These are phyloP conservation scores for Penelope pileata DNA, from an alignment of 2,113 vertebrate species.

Conservation along the genomic window DNA sequence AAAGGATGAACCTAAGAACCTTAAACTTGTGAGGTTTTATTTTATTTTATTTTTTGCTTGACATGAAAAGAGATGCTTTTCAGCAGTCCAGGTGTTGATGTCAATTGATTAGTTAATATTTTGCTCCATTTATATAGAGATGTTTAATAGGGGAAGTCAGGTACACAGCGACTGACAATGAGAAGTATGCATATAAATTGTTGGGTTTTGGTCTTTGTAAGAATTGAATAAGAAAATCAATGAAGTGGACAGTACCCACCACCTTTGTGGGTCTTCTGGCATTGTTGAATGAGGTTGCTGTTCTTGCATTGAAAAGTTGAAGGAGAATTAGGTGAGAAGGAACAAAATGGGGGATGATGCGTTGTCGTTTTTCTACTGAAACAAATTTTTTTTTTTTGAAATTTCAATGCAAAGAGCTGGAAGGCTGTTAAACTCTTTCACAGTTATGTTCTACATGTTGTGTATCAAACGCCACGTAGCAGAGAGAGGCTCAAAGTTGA, in stretches of 20 bases:
- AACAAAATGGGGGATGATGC: background rate
- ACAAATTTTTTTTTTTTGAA: background rate
- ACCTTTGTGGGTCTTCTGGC: background rate
- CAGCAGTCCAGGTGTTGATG: rapidly evolving
- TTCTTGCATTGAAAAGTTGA: background rate
- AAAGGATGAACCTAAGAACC: background rate
- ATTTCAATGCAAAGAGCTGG: background rate
- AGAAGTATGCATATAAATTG: background rate
- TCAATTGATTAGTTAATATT: background rate
- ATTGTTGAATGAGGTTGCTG: background rate
- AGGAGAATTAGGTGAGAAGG: background rate
- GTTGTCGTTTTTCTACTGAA: background rate
- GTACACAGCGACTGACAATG: background rate
- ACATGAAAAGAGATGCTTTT: background rate
- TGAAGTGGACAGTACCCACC: background rate
- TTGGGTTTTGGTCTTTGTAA: background rate
- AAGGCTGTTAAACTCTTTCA: background rate
- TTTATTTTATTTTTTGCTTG: background rate
- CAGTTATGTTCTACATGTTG: background rate
- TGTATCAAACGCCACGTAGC: background rate
- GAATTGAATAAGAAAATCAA: background rate
- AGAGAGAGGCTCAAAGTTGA: background rate
- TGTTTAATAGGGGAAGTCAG: background rate
- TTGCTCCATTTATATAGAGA: background rate
- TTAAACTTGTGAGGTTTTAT: background rate